Evolutionary conservation across 2,888 invertebrate genomes (phyloP).

Genomic region (Diaphora mendica): DNA sequence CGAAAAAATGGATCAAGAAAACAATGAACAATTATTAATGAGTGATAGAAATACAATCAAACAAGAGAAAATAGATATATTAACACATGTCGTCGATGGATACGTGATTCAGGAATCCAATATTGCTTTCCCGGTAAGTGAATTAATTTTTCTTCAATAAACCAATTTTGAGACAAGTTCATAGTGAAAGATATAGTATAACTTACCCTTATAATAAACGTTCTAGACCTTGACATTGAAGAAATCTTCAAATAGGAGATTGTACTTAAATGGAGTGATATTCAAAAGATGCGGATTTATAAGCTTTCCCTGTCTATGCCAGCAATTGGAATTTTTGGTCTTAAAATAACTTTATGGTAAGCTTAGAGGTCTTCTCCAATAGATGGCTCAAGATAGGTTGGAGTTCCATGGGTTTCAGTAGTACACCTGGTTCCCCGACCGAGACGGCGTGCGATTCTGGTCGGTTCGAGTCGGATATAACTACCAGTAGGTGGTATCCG

Average conservation of each 20-base stretch:
- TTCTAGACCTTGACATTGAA: neutral
- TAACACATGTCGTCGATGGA: slow-evolving; percentile 80
- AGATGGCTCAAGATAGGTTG: too few relatives aligned
- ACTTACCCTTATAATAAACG: neutral
- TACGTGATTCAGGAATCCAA: slow-evolving; percentile 82
- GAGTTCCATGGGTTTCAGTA: too few relatives aligned
- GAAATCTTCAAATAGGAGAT: neutral
- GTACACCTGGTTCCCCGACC: too few relatives aligned
- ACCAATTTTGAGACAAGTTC: neutral
- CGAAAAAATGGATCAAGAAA: slow-evolving; percentile 24
- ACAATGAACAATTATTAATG: slow-evolving; percentile 24
- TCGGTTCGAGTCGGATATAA: too few relatives aligned
- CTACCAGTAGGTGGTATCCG: too few relatives aligned
- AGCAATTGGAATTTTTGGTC: too few relatives aligned
- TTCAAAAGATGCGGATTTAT: too few relatives aligned
- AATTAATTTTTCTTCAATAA: neutral
- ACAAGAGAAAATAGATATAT: slow-evolving; percentile 57
- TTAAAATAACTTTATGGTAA: too few relatives aligned
- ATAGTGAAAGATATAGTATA: neutral
- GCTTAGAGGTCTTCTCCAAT: too few relatives aligned
- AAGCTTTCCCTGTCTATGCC: too few relatives aligned
- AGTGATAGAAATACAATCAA: slow-evolving; percentile 25
- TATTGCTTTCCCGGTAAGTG: slow-evolving; percentile 79
- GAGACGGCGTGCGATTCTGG: too few relatives aligned
- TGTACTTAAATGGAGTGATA: too few relatives aligned